phyloP scores from a whole-genome alignment of 1,140 invertebrate species.

The Oreohelix idahoensis region DNA sequence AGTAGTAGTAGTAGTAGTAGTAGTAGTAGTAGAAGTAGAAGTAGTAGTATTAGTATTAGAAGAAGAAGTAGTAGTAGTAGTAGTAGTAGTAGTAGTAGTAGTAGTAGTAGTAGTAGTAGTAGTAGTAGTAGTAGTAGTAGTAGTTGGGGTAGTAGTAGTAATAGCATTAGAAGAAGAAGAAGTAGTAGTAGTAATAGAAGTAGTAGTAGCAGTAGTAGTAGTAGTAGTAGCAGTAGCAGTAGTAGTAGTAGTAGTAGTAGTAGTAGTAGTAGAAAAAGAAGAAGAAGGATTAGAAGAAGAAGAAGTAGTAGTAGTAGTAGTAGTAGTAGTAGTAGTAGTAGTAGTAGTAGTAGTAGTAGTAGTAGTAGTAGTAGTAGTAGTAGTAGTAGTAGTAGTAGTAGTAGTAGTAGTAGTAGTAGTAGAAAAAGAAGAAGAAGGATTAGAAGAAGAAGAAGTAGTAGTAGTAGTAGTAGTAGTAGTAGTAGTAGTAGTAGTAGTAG shows the following conservation, averaged over 20 bases:
- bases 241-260: slow-evolving; percentile 23
- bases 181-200: slow-evolving; percentile 12
- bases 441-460: too few relatives aligned
- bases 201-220: slow-evolving; percentile 19
- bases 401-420: background rate
- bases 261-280: too few relatives aligned
- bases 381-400: slow-evolving; percentile 8
- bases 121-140: background rate
- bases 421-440: too few relatives aligned
- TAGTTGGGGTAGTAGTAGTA: too few relatives aligned
- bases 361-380: slow-evolving; percentile 21
- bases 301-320: slow-evolving; percentile 20
- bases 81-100: slow-evolving; percentile 21
- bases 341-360: slow-evolving; percentile 21
- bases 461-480: slow-evolving; percentile 21
- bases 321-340: slow-evolving; percentile 23
- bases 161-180: too few relatives aligned
- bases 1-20: too few relatives aligned
- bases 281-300: too few relatives aligned
- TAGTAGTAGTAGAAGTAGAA: slow-evolving; percentile 1
- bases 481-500: slow-evolving; percentile 19
- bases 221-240: slow-evolving; percentile 18
- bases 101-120: slow-evolving; percentile 19
- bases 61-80: slow-evolving; percentile 1
- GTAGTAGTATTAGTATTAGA: too few relatives aligned